These are phyloP conservation scores for Serilophus lunatus DNA, from an alignment of 2,113 vertebrate genomes.

Conservation along the genomic window DNA sequence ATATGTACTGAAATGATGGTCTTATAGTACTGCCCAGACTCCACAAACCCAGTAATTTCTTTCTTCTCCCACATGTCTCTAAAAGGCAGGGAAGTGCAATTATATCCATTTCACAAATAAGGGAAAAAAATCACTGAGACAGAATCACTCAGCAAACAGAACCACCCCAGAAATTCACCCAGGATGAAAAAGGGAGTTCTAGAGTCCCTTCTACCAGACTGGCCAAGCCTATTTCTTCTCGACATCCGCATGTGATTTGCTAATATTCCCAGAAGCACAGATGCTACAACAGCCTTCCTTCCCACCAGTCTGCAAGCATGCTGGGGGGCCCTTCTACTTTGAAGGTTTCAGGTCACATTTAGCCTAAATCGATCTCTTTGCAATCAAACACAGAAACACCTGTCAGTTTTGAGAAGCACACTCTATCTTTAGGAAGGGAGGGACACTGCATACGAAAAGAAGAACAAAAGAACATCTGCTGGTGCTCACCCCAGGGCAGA, in stretches of 20 bases:
- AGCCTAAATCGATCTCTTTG: slow-evolving; percentile 32
- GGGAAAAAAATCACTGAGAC: background rate
- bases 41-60: background rate
- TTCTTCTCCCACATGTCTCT: background rate
- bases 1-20: background rate
- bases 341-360: slow-evolving; percentile 48
- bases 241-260: slow-evolving; percentile 7
- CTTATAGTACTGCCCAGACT: background rate
- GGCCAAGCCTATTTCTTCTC: background rate
- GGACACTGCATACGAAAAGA: background rate
- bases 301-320: background rate
- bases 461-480: slow-evolving; percentile 56
- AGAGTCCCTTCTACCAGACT: background rate
- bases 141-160: background rate
- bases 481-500: background rate
- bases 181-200: background rate
- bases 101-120: background rate
- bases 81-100: background rate
- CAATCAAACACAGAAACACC: slow-evolving; percentile 40
- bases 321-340: slow-evolving; percentile 26
- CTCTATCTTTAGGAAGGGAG: background rate
- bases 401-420: slow-evolving; percentile 8
- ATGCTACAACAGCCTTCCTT: slow-evolving; percentile 6
- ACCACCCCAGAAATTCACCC: background rate
- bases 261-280: slow-evolving; percentile 18